phyloP scores from a whole-genome alignment of 2,888 invertebrate genomes.

The Hyalella azteca region DNA sequence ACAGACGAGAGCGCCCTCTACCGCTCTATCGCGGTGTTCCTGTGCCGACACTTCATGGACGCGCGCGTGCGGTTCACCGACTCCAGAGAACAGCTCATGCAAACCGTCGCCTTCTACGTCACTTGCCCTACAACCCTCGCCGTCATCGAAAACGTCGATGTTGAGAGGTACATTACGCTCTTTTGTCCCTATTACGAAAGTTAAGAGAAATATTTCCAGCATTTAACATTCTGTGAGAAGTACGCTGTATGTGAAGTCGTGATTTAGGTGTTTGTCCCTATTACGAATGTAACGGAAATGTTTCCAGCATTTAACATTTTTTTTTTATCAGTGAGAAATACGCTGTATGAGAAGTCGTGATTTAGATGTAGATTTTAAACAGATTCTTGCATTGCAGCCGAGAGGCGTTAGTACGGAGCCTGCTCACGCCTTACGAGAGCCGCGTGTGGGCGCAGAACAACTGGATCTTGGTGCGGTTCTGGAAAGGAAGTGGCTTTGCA shows the following conservation, averaged over 20 bases:
- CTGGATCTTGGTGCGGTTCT: slow-evolving; percentile 81
- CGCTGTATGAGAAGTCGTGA: too few species aligned
- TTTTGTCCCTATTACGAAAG: too few species aligned
- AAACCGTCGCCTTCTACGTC: slow-evolving; percentile 78
- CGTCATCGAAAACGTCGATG: slow-evolving; percentile 73
- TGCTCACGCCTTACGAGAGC: slow-evolving; percentile 80
- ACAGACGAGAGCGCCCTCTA: not conserved
- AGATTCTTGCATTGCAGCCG: slow-evolving; percentile 65
- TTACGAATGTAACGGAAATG: too few species aligned
- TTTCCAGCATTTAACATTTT: too few species aligned
- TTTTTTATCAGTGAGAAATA: too few species aligned
- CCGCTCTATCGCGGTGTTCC: slow-evolving; percentile 71
- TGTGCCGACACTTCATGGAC: slow-evolving; percentile 78
- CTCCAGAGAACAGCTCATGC: slow-evolving; percentile 77
- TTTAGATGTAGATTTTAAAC: too few species aligned
- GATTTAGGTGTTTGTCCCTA: too few species aligned
- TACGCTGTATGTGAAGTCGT: too few species aligned
- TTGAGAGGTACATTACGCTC: slow-evolving; percentile 66
- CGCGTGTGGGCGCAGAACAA: slow-evolving; percentile 81
- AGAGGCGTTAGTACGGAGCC: slow-evolving; percentile 71
- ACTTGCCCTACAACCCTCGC: slow-evolving; percentile 75
- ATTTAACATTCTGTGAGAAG: too few species aligned
- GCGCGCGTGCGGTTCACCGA: slow-evolving; percentile 75
- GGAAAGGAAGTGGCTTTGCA: slow-evolving; percentile 84
- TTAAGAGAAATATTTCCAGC: too few species aligned